Base-by-base conservation (phyloP, 2,113 vertebrate genomes). In the Acanthochromis polyacanthus region DNA sequence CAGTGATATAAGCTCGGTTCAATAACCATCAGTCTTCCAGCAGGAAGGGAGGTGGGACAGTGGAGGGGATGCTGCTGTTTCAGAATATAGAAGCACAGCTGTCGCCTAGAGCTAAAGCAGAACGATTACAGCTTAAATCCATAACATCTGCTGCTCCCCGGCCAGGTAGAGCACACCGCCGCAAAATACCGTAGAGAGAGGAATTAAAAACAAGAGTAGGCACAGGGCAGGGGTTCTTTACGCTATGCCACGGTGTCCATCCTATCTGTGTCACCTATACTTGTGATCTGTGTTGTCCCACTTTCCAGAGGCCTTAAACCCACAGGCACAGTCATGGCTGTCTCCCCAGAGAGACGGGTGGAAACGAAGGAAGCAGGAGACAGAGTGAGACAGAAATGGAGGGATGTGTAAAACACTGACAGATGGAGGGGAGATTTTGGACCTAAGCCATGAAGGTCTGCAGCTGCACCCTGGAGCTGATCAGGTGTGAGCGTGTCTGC, bases 51-150 rank as follows among this genome's bases (percentile, higher is more conserved):
- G 45, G 58, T 28, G 57, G 30, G 23, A 71, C 63, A 73, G 56
- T 60, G 77, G 60, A 85, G 78, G 64, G 45, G 72, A 75, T 28
- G 59, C 65, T 57, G 78, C 75, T 85, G 85, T 78, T 92, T 87
- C 60, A 88, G 82, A 85, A 88, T 81, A 76, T 67, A 87, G 82
- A 87, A 91, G 89, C 83, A 87, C 89, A 88, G 82, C 85, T 92
- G 85, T 86, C 82, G 71, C 85, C 82, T 36, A 66, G 61, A 85
- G 90, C 87, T 78, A 75, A 80, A 87, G 85, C 80, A 82, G 71
- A 91, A 83, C 64, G 76, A 89, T 86, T 87, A 83, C 76, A 82
- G 89, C 80, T 91, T 91, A 89, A 87, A 78, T 88, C 84, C 6
- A 40, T 72, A 91, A 90, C 91, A 91, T 90, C 90, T 91, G 86